phyloP scores from a whole-genome alignment of 2,113 vertebrate species.

The Eolophus roseicapilla region DNA sequence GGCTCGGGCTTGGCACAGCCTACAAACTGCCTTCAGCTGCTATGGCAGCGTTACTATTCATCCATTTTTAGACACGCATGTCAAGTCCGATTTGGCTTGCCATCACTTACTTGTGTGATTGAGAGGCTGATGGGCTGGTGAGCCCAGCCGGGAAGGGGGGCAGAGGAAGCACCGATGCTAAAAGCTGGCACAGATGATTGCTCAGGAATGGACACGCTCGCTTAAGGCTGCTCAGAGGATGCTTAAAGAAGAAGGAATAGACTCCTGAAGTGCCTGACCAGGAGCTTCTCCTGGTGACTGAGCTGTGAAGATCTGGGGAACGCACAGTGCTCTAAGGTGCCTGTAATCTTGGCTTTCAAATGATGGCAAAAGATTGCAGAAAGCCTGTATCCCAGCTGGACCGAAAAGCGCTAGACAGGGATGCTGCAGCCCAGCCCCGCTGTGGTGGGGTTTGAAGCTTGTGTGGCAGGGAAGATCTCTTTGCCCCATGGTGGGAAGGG shows the following conservation, averaged over 20 bases:
- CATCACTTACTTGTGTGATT: background rate
- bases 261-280: background rate
- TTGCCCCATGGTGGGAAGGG: background rate
- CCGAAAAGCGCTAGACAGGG: background rate
- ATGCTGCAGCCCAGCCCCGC: background rate
- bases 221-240: background rate
- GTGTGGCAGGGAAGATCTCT: background rate
- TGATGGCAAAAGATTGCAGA: background rate
- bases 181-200: background rate
- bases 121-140: conserved; percentile 15
- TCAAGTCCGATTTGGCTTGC: background rate
- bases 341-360: background rate
- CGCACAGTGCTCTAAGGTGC: background rate
- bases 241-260: background rate
- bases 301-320: background rate
- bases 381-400: background rate
- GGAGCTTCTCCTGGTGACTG: background rate
- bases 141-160: background rate
- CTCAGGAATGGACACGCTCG: background rate
- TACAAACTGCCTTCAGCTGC: conserved; percentile 40
- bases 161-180: background rate
- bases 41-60: conserved; percentile 38
- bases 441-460: background rate
- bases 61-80: background rate
- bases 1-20: conserved; percentile 39